Evolutionary conservation across 2,797 vertebrate genomes (phyloP), one percentile per base, ranked within the genome.

Genomic region (Pseudopleuronectes americanus): DNA sequence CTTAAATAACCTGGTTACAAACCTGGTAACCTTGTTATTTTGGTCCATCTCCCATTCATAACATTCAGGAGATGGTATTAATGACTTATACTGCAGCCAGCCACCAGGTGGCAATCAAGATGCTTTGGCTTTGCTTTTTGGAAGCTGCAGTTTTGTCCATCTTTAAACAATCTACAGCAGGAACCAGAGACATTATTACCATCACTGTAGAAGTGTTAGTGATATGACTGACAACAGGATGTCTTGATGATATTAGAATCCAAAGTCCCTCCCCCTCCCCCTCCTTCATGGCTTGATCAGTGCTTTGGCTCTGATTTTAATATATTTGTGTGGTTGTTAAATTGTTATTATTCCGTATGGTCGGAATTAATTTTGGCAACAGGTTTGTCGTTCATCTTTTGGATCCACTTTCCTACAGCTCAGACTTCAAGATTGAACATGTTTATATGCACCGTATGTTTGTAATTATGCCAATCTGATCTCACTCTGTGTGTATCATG

Each of bases 381-480:
- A 36, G 21, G 54, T 64, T 62, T 26, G 17, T 61, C 54, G 23
- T 38, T 2, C 4, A 16, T 48, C 38, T 63, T 62, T 71, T 47
- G 9, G 28, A 57, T 54, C 8, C 21, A 17, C 6, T 10, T 47
- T 47, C 6, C 57, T 68, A n/a, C 57, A 53, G 23, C 23, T 54
- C 4, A 1, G 16, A 16, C 23, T 54, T 52, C 6, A 28, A 5
- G 23, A 45, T 54, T 43, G 57, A 13, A 67, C 43, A 6, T 23
- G 23, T 64, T 64, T 21, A 26, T 36, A 28, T 48, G 47, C 17
- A 58, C 23, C 38, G 53, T 9, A 56, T 55, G 14, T 43, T 47
- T 16, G 14, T 14, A 45, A 12, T 1, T 13, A 3, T 10, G 4
- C 36, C 9, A 13, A 10, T 38, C 9, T 38, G 36, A 12, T 12